phyloP scores from a whole-genome alignment of 2,888 invertebrate species.

The Rhodophaea formosa region DNA sequence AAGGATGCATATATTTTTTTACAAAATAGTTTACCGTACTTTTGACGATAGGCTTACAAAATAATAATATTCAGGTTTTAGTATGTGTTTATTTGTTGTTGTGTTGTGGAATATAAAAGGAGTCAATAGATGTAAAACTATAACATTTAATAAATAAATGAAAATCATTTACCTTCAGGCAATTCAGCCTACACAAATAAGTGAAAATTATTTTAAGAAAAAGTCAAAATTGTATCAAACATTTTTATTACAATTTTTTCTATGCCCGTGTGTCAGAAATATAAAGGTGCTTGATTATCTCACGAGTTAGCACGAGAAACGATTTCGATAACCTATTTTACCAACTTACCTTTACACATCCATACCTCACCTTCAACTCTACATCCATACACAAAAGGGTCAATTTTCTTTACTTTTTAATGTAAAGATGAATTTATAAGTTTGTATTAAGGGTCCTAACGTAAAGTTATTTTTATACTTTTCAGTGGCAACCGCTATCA shows the following conservation, averaged over 20 bases:
- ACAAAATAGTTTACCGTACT: too few relatives aligned
- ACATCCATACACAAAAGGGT: neutral
- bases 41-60: too few relatives aligned
- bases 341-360: slow-evolving; percentile 7
- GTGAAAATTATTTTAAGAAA: too few relatives aligned
- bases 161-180: too few relatives aligned
- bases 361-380: neutral
- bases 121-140: too few relatives aligned
- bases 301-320: slow-evolving; percentile 31
- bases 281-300: slow-evolving; percentile 38
- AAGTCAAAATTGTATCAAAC: too few relatives aligned
- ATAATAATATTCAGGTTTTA: too few relatives aligned
- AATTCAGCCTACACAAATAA: too few relatives aligned
- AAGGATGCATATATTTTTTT: too few relatives aligned
- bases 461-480: slow-evolving; percentile 23
- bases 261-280: slow-evolving; percentile 22
- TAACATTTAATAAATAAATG: too few relatives aligned
- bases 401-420: neutral
- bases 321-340: slow-evolving; percentile 24
- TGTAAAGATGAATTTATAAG: neutral
- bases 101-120: too few relatives aligned
- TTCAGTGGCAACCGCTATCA: slow-evolving; percentile 26
- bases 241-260: neutral
- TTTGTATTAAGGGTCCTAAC: neutral
- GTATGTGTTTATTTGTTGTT: too few relatives aligned